Evolutionary conservation across 2,113 vertebrate species (phyloP).

Genomic region (Sclerurus mexicanus): DNA sequence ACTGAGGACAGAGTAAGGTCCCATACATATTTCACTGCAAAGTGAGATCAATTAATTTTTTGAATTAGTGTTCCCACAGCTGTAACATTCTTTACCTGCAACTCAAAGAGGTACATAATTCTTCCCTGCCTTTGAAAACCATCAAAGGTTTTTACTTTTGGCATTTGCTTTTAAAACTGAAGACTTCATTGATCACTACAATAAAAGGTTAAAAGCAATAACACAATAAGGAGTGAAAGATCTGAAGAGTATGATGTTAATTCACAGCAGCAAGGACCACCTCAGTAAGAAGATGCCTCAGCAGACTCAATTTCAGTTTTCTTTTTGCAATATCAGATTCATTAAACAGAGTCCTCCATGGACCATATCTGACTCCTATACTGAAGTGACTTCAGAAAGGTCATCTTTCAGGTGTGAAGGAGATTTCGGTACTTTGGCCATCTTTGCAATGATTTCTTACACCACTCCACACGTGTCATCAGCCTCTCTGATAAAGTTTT

Average conservation of each 20-base stretch:
- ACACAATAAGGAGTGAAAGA: neutral
- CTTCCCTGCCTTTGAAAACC: slow-evolving; percentile 60
- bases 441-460: neutral
- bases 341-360: neutral
- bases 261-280: neutral
- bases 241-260: neutral
- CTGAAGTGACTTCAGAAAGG: neutral
- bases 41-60: slow-evolving; percentile 47
- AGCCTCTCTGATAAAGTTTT: neutral
- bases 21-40: slow-evolving; percentile 1
- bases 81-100: slow-evolving; percentile 62
- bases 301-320: neutral
- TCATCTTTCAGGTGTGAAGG: neutral
- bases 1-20: slow-evolving; percentile 39
- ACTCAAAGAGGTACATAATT: slow-evolving; percentile 64
- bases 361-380: neutral
- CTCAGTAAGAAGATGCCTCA: neutral
- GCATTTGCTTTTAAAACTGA: slow-evolving; percentile 19
- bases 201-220: neutral
- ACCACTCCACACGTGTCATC: neutral
- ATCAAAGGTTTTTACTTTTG: slow-evolving; percentile 58
- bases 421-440: neutral
- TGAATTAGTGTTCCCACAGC: slow-evolving; percentile 43
- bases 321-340: neutral
- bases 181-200: neutral